Conservation (phyloP, 2,888 invertebrate genomes). For the Neoascia interrupta region DNA sequence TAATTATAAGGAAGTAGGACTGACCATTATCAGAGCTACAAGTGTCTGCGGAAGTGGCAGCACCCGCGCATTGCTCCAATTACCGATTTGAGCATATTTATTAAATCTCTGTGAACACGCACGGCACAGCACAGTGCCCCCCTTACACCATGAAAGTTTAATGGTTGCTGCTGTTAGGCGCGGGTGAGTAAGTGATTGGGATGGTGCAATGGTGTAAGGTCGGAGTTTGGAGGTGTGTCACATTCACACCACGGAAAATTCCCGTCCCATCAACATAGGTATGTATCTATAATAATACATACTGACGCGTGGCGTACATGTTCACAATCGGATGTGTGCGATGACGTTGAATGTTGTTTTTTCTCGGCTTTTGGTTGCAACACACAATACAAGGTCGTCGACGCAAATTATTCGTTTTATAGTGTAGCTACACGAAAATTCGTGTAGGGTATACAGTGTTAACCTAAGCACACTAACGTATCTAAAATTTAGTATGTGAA, state of each 20-base stretch:
- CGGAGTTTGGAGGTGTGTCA: neutral
- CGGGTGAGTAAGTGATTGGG: conserved; percentile 21
- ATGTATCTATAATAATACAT: conserved; percentile 9
- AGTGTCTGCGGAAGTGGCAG: conserved; percentile 1
- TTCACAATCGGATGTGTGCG: conserved; percentile 37
- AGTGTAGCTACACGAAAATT: conserved; percentile 57
- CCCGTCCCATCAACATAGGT: conserved; percentile 32
- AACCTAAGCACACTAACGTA: conserved; percentile 50
- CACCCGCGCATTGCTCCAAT: conserved; percentile 7
- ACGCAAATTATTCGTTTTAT: conserved; percentile 39
- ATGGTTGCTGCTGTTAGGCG: neutral
- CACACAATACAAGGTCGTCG: conserved; percentile 57
- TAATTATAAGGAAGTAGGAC: no score
- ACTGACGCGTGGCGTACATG: neutral
- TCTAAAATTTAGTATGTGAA: conserved; percentile 66
- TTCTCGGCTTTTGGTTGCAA: neutral
- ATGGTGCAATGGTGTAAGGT: conserved; percentile 34
- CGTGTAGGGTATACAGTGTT: conserved; percentile 43
- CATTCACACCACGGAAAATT: conserved; percentile 29
- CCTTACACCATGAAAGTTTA: conserved; percentile 25
- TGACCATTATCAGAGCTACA: no score
- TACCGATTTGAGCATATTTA: no score
- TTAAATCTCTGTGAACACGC: conserved; percentile 28
- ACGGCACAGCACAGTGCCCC: neutral
- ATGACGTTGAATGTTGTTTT: conserved; percentile 7